Base-by-base conservation (phyloP, 2,888 invertebrate genomes). In the Laspeyria flexula region DNA sequence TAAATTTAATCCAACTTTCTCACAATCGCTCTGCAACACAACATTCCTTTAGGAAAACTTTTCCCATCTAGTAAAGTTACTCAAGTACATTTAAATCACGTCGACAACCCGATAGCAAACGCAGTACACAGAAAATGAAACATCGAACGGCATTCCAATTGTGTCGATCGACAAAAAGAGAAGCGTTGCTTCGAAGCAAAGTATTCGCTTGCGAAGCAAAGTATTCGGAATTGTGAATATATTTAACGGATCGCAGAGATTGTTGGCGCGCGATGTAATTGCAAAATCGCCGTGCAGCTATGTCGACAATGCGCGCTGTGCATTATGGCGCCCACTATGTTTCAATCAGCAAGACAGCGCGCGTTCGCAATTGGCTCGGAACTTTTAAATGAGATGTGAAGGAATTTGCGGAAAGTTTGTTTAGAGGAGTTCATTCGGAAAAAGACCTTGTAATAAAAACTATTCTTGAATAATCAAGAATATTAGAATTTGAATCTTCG, bases 181-280 rank as follows among this genome's bases (percentile, higher is more conserved):
- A 43, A 50, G 35, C 35, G 18, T 35, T 41, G 34, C 27, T 49
- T 18, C 21, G 39, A 39, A 50, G 30, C 29, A 30, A 44, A 35
- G 30, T 33, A 44, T 49, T 43, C 33, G 5, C n/a, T n/a, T n/a
- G n/a, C 21, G 39, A 39, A 50, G 30, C 29, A 30, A 44, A 35
- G 30, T 33, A 44, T 49, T 43, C 33, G 5, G 13, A 33, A 27
- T 27, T 12, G 18, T 10, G 18, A 35, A 35, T 13, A 30, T 21
- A 34, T 35, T 30, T 29, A 41, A 30, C 23, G 33, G 38, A 42
- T 46, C 25, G 43, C 33, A 4, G 45, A 54, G 40, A 67, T 50
- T 63, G 53, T 63, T 52, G 44, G 47, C 45, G 39, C 38, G 46
- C 38, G 40, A 31, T 60, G 47, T 54, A 55, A 65, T 63, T 67